Evolutionary conservation across 2,113 vertebrate genomes (phyloP), one percentile per base, ranked within the genome.

Genomic region (Suncus etruscus): DNA sequence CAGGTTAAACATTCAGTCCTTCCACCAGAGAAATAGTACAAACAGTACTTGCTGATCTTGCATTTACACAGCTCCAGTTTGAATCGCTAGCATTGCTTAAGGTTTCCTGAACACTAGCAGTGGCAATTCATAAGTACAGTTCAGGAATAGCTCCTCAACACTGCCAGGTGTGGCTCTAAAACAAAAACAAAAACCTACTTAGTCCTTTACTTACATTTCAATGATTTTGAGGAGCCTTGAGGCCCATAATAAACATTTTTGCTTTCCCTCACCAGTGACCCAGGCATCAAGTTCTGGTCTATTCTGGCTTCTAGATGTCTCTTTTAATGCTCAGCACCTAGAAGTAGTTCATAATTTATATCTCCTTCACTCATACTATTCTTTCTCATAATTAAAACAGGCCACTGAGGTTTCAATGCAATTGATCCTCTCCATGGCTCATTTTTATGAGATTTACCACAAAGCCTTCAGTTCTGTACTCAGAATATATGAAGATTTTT

Each of bases 321-420:
- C 54, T 78, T 51, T 82, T 47, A 68, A 25, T 6, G 47, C 2
- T 3, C 58, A 54, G 61, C 51, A 66, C n/a, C 32, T 14, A 15
- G 75, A 82, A 83, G 48, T 76, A 80, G 32, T 72, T 45, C 20
- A n/a, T 32, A 31, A 72, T 74, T 75, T 70, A 18, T 86, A n/a
- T 29, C 31, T 86, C 45, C 66, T 47, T 54, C 68, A 10, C 3
- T 68, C n/a, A 10, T 8, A 39, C 14, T 78, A 66, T 91, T 72
- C 58, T 87, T 91, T 81, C 63, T 93, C 54, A 83, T 76, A 91
- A 96, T 87, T 87, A 74, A 91, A 74, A 94, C 25, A 91, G 76
- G 83, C 18, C 22, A 29, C 68, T 93, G 39, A 81, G 81, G 69
- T 69, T 51, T 83, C 20, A 86, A 63, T 54, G 76, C 73, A 86